Conservation (phyloP, 2,797 vertebrate genomes). For the Podarcis siculus region DNA sequence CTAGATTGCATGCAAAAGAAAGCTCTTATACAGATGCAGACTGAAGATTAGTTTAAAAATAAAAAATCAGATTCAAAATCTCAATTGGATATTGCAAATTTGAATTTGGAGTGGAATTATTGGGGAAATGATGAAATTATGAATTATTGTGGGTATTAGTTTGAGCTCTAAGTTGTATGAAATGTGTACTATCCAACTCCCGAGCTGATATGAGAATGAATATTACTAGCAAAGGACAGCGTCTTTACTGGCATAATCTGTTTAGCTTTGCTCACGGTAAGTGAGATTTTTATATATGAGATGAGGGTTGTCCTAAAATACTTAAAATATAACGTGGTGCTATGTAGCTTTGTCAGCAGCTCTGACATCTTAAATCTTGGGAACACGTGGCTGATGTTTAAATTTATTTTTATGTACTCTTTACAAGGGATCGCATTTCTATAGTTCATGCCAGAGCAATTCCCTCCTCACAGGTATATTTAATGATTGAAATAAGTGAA, state of each 20-base stretch:
- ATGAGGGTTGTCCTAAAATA: neutral
- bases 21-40: neutral
- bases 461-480: neutral
- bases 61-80: neutral
- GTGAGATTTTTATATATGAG: neutral
- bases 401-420: neutral
- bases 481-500: neutral
- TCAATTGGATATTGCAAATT: neutral
- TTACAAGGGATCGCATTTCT: neutral
- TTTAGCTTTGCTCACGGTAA: neutral
- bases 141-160: neutral
- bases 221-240: neutral
- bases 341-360: neutral
- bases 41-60: neutral
- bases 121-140: neutral
- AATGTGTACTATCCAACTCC: neutral
- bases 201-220: neutral
- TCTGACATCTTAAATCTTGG: neutral
- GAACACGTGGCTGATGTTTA: neutral
- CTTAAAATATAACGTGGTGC: neutral
- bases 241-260: neutral
- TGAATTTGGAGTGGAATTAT: neutral
- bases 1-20: neutral
- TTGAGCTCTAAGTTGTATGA: neutral
- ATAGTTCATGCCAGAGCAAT: neutral